Conservation (phyloP, 1,140 invertebrate species). For the Nasonia vitripennis region DNA sequence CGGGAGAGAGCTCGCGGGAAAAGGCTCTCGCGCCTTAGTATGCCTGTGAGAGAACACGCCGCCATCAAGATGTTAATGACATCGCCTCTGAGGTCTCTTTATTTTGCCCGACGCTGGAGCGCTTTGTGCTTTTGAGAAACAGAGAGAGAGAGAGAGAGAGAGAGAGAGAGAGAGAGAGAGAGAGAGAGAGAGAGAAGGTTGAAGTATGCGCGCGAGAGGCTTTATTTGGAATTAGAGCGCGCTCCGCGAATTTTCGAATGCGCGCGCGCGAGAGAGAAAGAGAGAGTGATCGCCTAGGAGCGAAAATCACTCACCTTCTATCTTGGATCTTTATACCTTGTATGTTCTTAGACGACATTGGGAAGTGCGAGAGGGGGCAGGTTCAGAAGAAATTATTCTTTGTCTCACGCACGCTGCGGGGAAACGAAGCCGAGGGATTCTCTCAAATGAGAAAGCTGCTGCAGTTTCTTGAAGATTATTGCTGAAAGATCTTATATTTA, state of each 20-base stretch:
- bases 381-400: neutral
- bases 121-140: neutral
- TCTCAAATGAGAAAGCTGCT: neutral
- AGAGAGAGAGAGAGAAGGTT: neutral
- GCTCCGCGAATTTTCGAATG: neutral
- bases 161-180: no score
- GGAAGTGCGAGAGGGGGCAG: neutral
- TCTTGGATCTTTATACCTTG: neutral
- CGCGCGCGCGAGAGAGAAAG: neutral
- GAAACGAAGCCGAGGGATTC: neutral
- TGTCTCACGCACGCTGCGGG: neutral
- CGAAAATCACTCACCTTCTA: neutral
- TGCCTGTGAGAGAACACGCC: neutral
- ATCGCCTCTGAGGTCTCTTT: neutral
- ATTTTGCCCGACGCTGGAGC: neutral
- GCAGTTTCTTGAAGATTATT: neutral
- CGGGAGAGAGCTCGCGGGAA: neutral
- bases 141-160: neutral
- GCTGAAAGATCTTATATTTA: no score
- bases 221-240: neutral
- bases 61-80: conserved; percentile 15
- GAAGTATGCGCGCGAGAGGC: neutral
- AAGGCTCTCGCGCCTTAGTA: neutral
- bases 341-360: neutral
- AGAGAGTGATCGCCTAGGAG: neutral